Percentiles rank a stretch among this genome's conserved stretches.
These are phyloP conservation scores for Apotomis turbidana DNA, from an alignment of 2,888 invertebrate genomes.

Conservation along the genomic window DNA sequence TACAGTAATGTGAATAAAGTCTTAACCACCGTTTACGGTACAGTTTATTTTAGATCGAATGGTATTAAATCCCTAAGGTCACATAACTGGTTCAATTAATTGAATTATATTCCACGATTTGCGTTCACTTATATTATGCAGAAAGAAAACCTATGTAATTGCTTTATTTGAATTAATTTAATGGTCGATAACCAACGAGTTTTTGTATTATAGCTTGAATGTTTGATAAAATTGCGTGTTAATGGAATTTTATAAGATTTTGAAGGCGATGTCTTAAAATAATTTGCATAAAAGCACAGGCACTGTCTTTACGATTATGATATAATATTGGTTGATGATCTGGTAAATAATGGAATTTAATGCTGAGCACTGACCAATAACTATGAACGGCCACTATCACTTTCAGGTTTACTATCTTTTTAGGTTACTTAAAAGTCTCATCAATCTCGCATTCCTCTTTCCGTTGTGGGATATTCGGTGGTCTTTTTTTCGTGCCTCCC, in stretches of 20 bases:
- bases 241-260: conserved; percentile 4
- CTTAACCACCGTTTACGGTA: not conserved
- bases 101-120: conserved; percentile 31
- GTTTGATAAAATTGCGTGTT: not conserved
- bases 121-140: conserved; percentile 25
- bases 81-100: conserved; percentile 32
- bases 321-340: too few relatives aligned
- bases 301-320: too few relatives aligned
- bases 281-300: not conserved
- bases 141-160: conserved; percentile 22
- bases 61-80: conserved; percentile 20
- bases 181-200: conserved; percentile 20
- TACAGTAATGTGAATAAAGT: not conserved
- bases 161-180: conserved; percentile 12
- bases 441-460: too few relatives aligned
- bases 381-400: too few relatives aligned
- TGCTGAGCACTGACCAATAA: too few relatives aligned
- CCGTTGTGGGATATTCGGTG: too few relatives aligned
- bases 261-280: not conserved
- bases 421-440: too few relatives aligned
- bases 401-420: too few relatives aligned
- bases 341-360: too few relatives aligned
- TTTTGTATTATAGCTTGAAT: conserved; percentile 4
- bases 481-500: too few relatives aligned
- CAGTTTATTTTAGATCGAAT: not conserved